Base-by-base conservation (phyloP, 1,140 invertebrate genomes). In the Tetraneura akinire region DNA sequence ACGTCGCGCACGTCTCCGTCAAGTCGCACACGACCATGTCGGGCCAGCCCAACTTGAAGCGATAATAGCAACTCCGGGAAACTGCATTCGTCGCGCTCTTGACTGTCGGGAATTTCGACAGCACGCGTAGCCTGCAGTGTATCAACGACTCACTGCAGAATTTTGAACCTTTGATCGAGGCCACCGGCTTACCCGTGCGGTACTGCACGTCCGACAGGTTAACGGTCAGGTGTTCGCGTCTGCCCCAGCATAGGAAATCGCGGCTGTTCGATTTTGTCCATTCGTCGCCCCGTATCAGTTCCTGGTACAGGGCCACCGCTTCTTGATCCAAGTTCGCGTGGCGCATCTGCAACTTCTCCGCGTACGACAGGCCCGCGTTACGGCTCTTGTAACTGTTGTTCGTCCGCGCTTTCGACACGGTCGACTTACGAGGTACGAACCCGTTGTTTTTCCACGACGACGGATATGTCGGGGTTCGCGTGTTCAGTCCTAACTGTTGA, bases 111-210 rank as follows among this genome's bases (percentile, higher is more conserved):
- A 62, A 60, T 26, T 1, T 76, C 8, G 49, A 55, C 21, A 57
- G 4, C 13, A 57, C 51, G 0, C 32, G 49, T 0, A 42, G 6
- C 14, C 73, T n/a, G n/a, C 32, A 42, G 3, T 42, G 13, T 5
- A 68, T 23, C 66, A 68, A 13, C 23, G 47, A 9, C 3, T 51
- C 68, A 26, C 47, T 47, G 3, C 74, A 78, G 23, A 78, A 78
- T 2, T 62, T 78, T 0, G 74, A 78, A 8, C 55, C 21, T 9
- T 13, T 37, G 4, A 78, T 21, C 21, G 10, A 6, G 4, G 21
- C 60, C 9, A 78, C 55, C 14, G 74, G 74, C n/a, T 78, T 78
- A 0, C 74, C 74, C 21, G 62, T 0, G 1, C 74, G 53, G 16
- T 23, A 78, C 14, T 11, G 5, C 0, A 78, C 55, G 37, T 78